phyloP scores from a whole-genome alignment of 1,140 invertebrate genomes.

The Meloidogyne floridensis region DNA sequence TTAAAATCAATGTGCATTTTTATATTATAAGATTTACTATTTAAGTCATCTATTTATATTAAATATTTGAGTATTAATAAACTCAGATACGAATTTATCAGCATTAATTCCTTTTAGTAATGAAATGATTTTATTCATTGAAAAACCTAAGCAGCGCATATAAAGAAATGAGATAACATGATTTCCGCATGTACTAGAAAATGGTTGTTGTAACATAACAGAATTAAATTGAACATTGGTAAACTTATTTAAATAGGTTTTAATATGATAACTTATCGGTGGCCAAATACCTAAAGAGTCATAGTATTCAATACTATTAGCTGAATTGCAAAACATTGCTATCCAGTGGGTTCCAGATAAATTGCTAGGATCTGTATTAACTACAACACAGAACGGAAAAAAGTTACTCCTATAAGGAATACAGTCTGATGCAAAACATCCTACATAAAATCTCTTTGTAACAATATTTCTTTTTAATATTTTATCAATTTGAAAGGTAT shows the following conservation, averaged over 20 bases:
- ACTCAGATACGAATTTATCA: too few species aligned
- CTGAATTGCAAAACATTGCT: not conserved
- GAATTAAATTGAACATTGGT: not conserved
- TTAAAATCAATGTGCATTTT: slow-evolving; percentile 23
- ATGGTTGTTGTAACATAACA: not conserved
- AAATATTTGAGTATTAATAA: not conserved
- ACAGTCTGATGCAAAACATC: too few species aligned
- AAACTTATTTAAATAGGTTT: not conserved
- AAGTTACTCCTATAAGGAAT: not conserved
- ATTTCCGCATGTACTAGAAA: not conserved
- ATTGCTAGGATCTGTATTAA: slow-evolving; percentile 7
- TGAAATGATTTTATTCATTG: not conserved
- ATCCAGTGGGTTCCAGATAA: slow-evolving; percentile 14
- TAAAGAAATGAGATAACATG: too few species aligned
- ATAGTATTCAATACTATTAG: not conserved
- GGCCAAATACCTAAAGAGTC: not conserved
- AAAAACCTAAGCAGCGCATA: too few species aligned
- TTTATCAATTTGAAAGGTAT: slow-evolving; percentile 5
- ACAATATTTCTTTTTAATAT: not conserved
- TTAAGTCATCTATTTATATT: slow-evolving; percentile 12
- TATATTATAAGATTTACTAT: too few species aligned
- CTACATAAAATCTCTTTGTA: not conserved
- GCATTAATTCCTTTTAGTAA: not conserved
- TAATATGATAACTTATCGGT: too few species aligned
- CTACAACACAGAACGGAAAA: not conserved